Percentiles rank a stretch among this genome's conserved stretches.
Conservation (phyloP, 2,888 invertebrate species). For the Blera fallax region DNA sequence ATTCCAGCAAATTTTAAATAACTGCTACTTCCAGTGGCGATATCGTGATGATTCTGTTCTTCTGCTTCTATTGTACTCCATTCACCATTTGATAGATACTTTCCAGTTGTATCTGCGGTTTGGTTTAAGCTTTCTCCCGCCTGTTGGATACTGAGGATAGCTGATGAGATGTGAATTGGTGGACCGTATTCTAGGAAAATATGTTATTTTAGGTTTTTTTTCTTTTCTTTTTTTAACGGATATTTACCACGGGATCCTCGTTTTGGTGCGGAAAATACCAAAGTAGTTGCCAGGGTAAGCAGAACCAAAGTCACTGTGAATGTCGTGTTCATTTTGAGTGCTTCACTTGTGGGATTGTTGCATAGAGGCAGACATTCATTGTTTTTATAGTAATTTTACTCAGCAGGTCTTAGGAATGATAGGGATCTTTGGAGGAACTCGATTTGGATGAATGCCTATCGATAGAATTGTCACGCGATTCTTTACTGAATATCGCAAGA, state of each 20-base stretch:
- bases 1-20: conserved; percentile 36
- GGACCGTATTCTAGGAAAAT: conserved; percentile 25
- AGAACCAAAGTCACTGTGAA: background rate
- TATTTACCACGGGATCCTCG: background rate
- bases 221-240: background rate
- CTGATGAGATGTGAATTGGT: conserved; percentile 25
- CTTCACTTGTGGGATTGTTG: background rate
- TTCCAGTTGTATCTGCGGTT: background rate
- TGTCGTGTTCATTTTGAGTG: background rate
- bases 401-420: background rate
- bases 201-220: background rate
- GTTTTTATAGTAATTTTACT: background rate
- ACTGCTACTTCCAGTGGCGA: background rate
- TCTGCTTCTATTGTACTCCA: background rate
- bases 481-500: background rate
- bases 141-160: conserved; percentile 13
- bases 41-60: background rate
- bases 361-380: background rate
- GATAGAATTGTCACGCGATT: conserved; percentile 12
- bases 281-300: background rate
- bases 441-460: conserved; percentile 14
- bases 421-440: background rate
- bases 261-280: background rate
- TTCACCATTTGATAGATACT: conserved; percentile 13
- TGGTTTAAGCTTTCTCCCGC: background rate